Conservation (phyloP, 2,797 vertebrate species). For the Ctenochaetus hawaiiensis region DNA sequence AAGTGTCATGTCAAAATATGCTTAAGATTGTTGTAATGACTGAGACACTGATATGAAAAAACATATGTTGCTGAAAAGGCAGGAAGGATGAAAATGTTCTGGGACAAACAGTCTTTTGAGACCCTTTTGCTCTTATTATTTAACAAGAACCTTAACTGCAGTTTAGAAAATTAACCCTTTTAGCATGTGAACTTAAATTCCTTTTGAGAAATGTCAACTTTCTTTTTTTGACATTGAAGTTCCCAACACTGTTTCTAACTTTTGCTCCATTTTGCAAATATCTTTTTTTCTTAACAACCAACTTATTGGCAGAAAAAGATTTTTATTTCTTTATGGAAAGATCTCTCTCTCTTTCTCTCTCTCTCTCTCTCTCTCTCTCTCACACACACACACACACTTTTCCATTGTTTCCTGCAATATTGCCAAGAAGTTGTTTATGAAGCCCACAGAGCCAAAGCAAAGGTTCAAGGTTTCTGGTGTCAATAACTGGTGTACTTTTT, state of each 20-base stretch:
- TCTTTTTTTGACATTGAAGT: not conserved
- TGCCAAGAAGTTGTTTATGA: constrained; percentile 72
- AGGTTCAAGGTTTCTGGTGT: constrained; percentile 77
- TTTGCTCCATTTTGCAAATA: not conserved
- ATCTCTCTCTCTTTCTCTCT: constrained; percentile 5
- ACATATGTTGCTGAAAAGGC: no score
- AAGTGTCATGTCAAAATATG: not conserved
- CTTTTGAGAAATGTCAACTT: not conserved
- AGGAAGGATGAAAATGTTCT: not conserved
- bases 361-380: constrained; percentile 7
- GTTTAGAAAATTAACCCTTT: not conserved
- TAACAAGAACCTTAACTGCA: not conserved
- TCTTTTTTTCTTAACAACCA: not conserved
- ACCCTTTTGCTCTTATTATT: not conserved
- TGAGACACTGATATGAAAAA: not conserved
- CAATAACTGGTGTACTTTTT: constrained; percentile 65
- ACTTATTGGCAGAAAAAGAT: constrained; percentile 3
- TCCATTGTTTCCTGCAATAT: constrained; percentile 63
- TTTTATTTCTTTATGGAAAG: constrained; percentile 35
- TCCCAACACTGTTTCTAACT: not conserved
- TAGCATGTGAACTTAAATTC: not conserved
- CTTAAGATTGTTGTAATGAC: no score
- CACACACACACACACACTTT: constrained; percentile 19
- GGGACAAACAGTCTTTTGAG: not conserved
- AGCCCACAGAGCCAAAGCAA: constrained; percentile 48